Percentiles rank a stretch among this genome's conserved stretches.
These are phyloP conservation scores for Steinernema feltiae DNA, from an alignment of 1,140 invertebrate species.

Conservation along the genomic window DNA sequence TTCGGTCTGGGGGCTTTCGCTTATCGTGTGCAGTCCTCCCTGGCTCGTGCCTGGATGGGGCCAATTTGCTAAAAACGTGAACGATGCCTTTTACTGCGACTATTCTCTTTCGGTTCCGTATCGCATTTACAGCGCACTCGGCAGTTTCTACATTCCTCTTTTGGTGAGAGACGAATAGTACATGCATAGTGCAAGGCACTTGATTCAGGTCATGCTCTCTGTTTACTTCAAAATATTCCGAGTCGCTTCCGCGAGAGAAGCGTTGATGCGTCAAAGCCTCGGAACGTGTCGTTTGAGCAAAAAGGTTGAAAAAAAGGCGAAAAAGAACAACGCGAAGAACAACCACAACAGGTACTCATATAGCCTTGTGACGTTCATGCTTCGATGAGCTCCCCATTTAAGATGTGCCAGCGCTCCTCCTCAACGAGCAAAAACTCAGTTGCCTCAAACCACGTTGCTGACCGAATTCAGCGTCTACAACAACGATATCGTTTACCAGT, in stretches of 20 bases:
- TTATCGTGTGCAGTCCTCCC: constrained; percentile 53
- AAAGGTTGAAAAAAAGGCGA: constrained; percentile 49
- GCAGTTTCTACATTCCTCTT: constrained; percentile 55
- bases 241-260: constrained; percentile 55
- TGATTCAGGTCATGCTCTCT: constrained; percentile 50
- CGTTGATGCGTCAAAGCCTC: constrained; percentile 52
- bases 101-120: constrained; percentile 56
- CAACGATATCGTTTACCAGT: constrained; percentile 17
- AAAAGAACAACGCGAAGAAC: constrained; percentile 41
- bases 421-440: constrained; percentile 33
- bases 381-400: no score
- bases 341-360: constrained; percentile 36
- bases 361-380: not conserved
- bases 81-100: constrained; percentile 41
- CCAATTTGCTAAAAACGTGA: constrained; percentile 27
- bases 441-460: not conserved
- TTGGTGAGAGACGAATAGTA: constrained; percentile 39
- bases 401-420: constrained; percentile 51
- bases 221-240: constrained; percentile 58
- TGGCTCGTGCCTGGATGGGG: constrained; percentile 54
- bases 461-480: constrained; percentile 23
- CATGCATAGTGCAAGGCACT: not conserved
- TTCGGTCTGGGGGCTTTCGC: constrained; percentile 48
- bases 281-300: constrained; percentile 54
- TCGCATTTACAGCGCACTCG: constrained; percentile 55